These are phyloP conservation scores for Apogon talboti DNA, from an alignment of 2,797 vertebrate genomes.

Conservation along the genomic window DNA sequence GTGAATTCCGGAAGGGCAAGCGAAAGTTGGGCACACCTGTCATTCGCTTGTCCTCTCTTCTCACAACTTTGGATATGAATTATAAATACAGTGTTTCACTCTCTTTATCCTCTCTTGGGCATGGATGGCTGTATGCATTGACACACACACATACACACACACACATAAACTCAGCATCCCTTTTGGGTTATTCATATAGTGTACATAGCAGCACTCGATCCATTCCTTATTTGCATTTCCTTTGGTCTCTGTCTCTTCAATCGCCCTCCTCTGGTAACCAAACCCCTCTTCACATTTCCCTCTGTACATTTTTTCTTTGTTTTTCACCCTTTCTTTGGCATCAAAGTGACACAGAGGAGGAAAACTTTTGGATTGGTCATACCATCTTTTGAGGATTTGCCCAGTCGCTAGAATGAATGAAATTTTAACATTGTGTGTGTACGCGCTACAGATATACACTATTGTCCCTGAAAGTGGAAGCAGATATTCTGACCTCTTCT, in stretches of 20 bases:
- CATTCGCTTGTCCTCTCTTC: constrained; percentile 62
- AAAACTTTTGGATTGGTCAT: constrained; percentile 43
- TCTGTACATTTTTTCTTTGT: constrained; percentile 30
- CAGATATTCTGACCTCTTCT: no score
- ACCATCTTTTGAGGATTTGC: constrained; percentile 29
- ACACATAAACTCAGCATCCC: constrained; percentile 28
- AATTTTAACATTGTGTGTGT: no score
- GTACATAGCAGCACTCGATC: constrained; percentile 64
- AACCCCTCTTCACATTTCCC: not conserved
- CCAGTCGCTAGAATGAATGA: no score
- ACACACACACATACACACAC: constrained; percentile 22
- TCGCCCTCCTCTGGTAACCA: constrained; percentile 4
- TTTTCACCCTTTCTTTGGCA: constrained; percentile 37
- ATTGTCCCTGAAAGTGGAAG: no score
- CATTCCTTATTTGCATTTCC: constrained; percentile 73
- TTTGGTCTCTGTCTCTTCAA: constrained; percentile 69
- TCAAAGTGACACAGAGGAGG: constrained; percentile 37
- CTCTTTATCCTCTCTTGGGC: constrained; percentile 49
- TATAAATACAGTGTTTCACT: constrained; percentile 67
- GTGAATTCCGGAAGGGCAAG: constrained; percentile 43
- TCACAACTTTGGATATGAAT: constrained; percentile 73
- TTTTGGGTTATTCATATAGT: constrained; percentile 80
- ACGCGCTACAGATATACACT: no score
- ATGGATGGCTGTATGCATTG: constrained; percentile 16
- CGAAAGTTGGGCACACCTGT: constrained; percentile 61